Percentiles rank a stretch among this genome's conserved stretches.
These are phyloP conservation scores for Danaus plexippus DNA, from an alignment of 1,140 invertebrate species.

Conservation along the genomic window DNA sequence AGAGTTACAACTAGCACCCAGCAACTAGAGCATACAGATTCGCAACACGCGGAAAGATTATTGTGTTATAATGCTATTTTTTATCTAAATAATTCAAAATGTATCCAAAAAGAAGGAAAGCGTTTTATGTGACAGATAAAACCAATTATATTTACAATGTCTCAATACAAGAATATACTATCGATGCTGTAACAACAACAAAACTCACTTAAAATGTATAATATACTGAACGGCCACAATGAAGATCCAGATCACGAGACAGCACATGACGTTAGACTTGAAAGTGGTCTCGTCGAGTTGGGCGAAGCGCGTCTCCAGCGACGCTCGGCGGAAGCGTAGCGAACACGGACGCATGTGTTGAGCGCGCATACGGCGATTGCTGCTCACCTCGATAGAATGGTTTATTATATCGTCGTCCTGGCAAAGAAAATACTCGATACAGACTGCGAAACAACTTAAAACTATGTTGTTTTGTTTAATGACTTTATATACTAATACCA, in stretches of 20 bases:
- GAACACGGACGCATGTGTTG: slow-evolving; percentile 91
- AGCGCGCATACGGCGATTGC: slow-evolving; percentile 90
- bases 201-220: slow-evolving; percentile 81
- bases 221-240: slow-evolving; percentile 85
- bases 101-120: too few species aligned
- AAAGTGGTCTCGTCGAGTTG: slow-evolving; percentile 94
- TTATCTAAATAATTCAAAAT: too few species aligned
- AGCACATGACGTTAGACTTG: slow-evolving; percentile 94
- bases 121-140: too few species aligned
- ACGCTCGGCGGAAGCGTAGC: slow-evolving; percentile 83
- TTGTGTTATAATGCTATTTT: too few species aligned
- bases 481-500: too few species aligned
- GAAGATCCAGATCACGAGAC: slow-evolving; percentile 91
- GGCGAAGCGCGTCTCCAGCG: slow-evolving; percentile 76
- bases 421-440: slow-evolving; percentile 1
- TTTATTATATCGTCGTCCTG: slow-evolving; percentile 91
- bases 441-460: too few species aligned
- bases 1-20: slow-evolving; percentile 73
- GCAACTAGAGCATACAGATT: slow-evolving; percentile 59
- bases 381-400: slow-evolving; percentile 92
- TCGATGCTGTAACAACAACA: too few species aligned
- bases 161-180: too few species aligned
- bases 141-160: too few species aligned
- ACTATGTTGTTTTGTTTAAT: too few species aligned
- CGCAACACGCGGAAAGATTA: too few species aligned